Percentiles rank a stretch among this genome's conserved stretches.
phyloP scores from a whole-genome alignment of 1,140 invertebrate genomes.

The Saccostrea glomerata region DNA sequence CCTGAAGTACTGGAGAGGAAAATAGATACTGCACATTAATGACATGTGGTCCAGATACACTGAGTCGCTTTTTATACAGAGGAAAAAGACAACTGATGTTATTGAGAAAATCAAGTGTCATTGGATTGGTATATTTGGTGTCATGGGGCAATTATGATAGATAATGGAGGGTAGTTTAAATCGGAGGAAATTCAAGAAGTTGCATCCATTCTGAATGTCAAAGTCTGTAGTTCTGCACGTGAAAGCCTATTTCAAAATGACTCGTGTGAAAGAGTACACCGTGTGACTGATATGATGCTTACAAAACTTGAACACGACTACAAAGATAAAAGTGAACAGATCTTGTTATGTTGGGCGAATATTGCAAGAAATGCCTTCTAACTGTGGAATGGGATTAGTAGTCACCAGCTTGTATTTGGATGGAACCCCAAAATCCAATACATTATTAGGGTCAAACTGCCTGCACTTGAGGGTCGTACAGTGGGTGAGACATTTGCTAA shows the following conservation, averaged over 20 bases:
- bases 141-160: constrained; percentile 52
- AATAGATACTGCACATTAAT: constrained; percentile 50
- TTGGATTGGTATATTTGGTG: constrained; percentile 47
- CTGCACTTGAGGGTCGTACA: not conserved
- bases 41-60: constrained; percentile 30
- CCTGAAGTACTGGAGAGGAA: constrained; percentile 44
- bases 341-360: constrained; percentile 50
- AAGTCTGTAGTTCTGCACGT: constrained; percentile 54
- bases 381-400: constrained; percentile 57
- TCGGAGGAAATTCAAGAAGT: constrained; percentile 59
- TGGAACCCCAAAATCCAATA: constrained; percentile 16
- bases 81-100: constrained; percentile 49
- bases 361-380: constrained; percentile 55
- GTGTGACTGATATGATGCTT: constrained; percentile 45
- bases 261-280: constrained; percentile 53
- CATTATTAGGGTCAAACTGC: not conserved
- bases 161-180: constrained; percentile 55
- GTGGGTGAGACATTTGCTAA: not conserved
- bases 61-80: constrained; percentile 39
- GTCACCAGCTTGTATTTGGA: constrained; percentile 59
- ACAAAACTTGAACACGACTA: constrained; percentile 48
- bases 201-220: constrained; percentile 57
- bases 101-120: constrained; percentile 49
- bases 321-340: not conserved
- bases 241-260: constrained; percentile 58